Base-by-base conservation (phyloP, 2,113 vertebrate genomes). In the Tauraco erythrolophus region DNA sequence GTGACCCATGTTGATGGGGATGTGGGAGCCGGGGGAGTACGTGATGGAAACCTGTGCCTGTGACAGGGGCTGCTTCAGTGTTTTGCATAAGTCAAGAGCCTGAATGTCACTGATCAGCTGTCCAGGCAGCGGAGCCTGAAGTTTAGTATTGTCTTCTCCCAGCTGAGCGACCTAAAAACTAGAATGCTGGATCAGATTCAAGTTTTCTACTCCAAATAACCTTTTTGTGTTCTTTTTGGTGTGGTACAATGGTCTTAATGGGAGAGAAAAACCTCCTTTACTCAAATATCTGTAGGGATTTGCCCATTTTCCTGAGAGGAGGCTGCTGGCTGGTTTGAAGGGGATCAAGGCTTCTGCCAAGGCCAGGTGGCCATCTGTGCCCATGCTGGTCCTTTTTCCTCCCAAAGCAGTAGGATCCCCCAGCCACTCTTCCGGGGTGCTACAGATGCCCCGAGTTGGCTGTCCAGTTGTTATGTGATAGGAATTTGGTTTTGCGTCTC, bases 11-110 rank as follows among this genome's bases (percentile, higher is more conserved):
- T 0, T 1, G 8, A 19, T 17, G 19, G 65, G 65, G 35, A 43
- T 0, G 5, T 1, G 3, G 35, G 9, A 78, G 39, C 18, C 11
- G 0, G 5, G 2, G 2, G 2, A 1, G 14, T 2, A 4, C 0
- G 19, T 70, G 41, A 61, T 66, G 86, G 66, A 53, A 71, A 75
- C 25, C 8, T 89, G 35, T 50, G 10, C 9, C 33, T 66, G 56
- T 66, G 16, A 51, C 31, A 41, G 50, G 19, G 16, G 8, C 27
- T 91, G 25, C 35, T 86, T 82, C 2, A 0, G 5, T 37, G 22
- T 70, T 82, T 68, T 43, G 6, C 12, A 17, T 43, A 33, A 51
- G 17, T 68, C 48, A 58, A 58, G 39, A 43, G 4, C 5, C 56
- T 75, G 30, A 51, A 43, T 16, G 18, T 65, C 66, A 70, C 35